phyloP scores from a whole-genome alignment of 1,140 invertebrate genomes.

The Apis mellifera region Amel_HAv3.1 CM009936.2:6606501-6607000 shows the following conservation, averaged over 20 bases:
- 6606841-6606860: background rate
- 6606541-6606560: background rate
- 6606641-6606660: background rate
- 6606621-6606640: background rate
- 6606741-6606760: conserved; percentile 12
- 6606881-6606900: conserved; percentile 5
- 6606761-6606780: background rate
- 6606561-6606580: background rate
- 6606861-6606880: too few species aligned
- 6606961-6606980: background rate
- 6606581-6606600: background rate
- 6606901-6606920: background rate
- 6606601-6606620: background rate
- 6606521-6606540: background rate
- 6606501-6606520: background rate
- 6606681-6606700: background rate
- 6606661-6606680: background rate
- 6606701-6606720: background rate
- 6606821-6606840: background rate
- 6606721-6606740: background rate
- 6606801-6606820: background rate
- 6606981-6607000: background rate
- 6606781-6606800: background rate
- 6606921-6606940: background rate
- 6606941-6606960: background rate